These are phyloP conservation scores for Premnoplex brunnescens DNA, from an alignment of 2,797 vertebrate genomes.

Conservation along the genomic window DNA sequence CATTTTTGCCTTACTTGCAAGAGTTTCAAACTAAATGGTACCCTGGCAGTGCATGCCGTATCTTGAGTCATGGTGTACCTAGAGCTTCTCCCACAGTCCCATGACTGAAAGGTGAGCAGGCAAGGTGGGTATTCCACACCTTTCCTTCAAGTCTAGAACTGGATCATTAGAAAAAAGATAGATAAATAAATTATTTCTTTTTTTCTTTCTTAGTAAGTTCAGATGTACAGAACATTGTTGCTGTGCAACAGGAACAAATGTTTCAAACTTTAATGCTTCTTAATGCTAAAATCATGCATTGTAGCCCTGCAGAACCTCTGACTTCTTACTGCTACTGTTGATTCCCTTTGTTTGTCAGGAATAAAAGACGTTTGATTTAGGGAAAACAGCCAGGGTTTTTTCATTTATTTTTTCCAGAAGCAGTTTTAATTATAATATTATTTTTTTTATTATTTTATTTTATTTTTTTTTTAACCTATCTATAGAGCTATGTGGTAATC, in stretches of 20 bases:
- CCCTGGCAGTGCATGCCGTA: rapidly evolving
- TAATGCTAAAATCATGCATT: background rate
- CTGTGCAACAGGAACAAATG: background rate
- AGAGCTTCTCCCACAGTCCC: background rate
- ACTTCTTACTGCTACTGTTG: background rate
- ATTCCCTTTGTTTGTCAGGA: background rate
- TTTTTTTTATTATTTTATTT: too few species aligned
- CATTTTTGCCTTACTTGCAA: background rate
- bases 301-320: background rate
- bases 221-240: background rate
- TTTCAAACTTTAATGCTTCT: background rate
- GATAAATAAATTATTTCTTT: background rate
- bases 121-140: background rate
- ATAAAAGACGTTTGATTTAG: background rate
- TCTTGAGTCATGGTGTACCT: background rate
- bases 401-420: background rate
- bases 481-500: background rate
- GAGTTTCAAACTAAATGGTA: background rate
- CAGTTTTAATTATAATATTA: background rate
- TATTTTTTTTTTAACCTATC: background rate
- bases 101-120: background rate
- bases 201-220: background rate
- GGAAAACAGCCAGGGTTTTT: background rate
- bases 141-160: background rate
- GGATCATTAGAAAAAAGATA: background rate